These are phyloP conservation scores for Rhabdomys dilectus DNA, from an alignment of 2,113 vertebrate genomes.

Conservation along the genomic window DNA sequence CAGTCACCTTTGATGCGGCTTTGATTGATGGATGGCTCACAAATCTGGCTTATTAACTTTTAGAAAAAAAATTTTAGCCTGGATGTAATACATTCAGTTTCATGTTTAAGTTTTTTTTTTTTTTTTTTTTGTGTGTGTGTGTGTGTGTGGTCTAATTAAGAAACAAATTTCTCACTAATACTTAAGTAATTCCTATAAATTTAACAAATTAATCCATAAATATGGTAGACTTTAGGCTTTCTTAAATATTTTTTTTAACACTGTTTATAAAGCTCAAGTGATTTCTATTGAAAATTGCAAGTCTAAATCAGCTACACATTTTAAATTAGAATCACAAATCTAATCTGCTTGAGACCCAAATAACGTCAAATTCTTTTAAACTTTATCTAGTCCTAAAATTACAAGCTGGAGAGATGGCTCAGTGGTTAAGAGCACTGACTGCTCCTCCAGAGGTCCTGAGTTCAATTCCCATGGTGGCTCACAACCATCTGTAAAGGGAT, in stretches of 20 bases:
- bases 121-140: too few relatives aligned
- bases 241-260: slow-evolving; percentile 37
- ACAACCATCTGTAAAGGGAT: too few relatives aligned
- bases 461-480: too few relatives aligned
- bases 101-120: slow-evolving; percentile 37
- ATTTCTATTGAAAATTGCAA: slow-evolving; percentile 69
- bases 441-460: too few relatives aligned
- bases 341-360: slow-evolving; percentile 1
- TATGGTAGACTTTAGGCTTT: slow-evolving; percentile 31
- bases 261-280: slow-evolving; percentile 34
- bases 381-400: neutral
- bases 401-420: neutral
- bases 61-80: neutral
- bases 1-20: neutral
- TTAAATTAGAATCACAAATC: slow-evolving; percentile 70
- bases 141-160: slow-evolving; percentile 52
- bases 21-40: slow-evolving; percentile 32
- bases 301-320: slow-evolving; percentile 29
- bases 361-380: slow-evolving; percentile 47
- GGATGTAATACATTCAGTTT: slow-evolving; percentile 55
- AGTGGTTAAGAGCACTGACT: too few relatives aligned
- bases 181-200: slow-evolving; percentile 62
- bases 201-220: slow-evolving; percentile 64
- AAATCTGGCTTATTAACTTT: slow-evolving; percentile 52
- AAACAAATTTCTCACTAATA: slow-evolving; percentile 45